Evolutionary conservation across 2,113 vertebrate genomes (phyloP), one percentile per base, ranked within the genome.

Genomic region (Ciconia stormi): DNA sequence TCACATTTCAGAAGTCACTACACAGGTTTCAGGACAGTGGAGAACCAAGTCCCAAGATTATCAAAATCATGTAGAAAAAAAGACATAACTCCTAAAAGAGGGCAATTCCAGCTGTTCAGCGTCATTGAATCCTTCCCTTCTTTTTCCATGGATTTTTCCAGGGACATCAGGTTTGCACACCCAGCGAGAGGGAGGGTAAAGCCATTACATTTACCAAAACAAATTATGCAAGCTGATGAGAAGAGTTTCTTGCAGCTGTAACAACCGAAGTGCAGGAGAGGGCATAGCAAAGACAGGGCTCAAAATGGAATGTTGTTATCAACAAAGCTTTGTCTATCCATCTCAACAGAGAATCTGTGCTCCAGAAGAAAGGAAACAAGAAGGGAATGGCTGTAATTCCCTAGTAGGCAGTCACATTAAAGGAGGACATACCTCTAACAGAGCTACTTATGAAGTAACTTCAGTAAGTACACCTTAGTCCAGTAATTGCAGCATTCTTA

Each of bases 401-500:
- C 62, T 38, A 67, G 13, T 4, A 81, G 30, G 55, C n/a, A 84
- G 25, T 46, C 66, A 79, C 86, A 92, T 71, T 90, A 76, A 76
- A 95, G 61, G 52, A 78, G 69, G 61, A 67, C 17, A 46, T 56
- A 56, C 50, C 19, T 92, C 40, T 92, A 76, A 86, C 23, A 87
- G 86, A 89, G 44, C 61, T 83, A 92, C 44, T 94, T 87, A 83
- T 22, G 77, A 76, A 82, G 44, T 52, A 83, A 83, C 55, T 94
- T 71, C 56, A 84, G 47, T 47, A 93, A 90, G 6, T 52, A 61
- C 0, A 16, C 58, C 58, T 79, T 50, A 56, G 65, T 17, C 46
- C 47, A 32, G 61, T 82, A 94, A 95, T 50, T 92, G 83, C 56
- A 95, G 52, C 27, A 25, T 56, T 93, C 82, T 97, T 79, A 79